These are phyloP conservation scores for Urosaurus nigricauda DNA, from an alignment of 2,797 vertebrate species.

Conservation along the genomic window DNA sequence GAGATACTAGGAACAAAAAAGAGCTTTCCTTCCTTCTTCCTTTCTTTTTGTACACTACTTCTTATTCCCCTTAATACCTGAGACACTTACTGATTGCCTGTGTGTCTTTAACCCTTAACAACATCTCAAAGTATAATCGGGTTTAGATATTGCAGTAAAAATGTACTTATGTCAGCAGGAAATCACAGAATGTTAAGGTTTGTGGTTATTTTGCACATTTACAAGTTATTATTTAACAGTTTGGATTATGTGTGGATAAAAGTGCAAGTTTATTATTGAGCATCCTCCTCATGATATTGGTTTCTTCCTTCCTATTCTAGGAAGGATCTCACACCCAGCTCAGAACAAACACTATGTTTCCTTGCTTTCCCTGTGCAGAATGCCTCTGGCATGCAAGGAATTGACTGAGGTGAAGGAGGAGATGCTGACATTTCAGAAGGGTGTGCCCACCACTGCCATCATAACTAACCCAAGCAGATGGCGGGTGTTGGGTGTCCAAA, in stretches of 20 bases:
- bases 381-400: constrained; percentile 16
- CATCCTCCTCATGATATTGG: background rate
- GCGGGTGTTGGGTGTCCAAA: constrained; percentile 32
- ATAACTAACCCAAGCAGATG: constrained; percentile 17
- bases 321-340: background rate
- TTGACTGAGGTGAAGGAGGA: constrained; percentile 19
- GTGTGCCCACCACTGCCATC: background rate
- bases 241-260: background rate
- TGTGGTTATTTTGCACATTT: too few relatives aligned
- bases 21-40: background rate
- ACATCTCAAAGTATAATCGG: background rate
- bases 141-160: background rate
- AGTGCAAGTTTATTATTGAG: background rate
- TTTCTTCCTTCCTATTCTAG: background rate
- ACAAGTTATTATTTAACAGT: background rate
- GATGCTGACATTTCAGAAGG: constrained; percentile 32
- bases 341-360: constrained; percentile 20
- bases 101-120: background rate
- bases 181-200: background rate
- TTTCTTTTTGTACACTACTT: background rate
- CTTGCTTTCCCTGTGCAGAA: background rate
- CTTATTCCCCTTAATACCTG: background rate
- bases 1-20: background rate
- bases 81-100: background rate
- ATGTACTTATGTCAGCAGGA: background rate